A percentile compares a stretch with the other conserved stretches of the same genome.
Evolutionary conservation across 92 coral and sea anemone genomes (phyloP).

Genomic region (Phymanthus crucifer): DNA sequence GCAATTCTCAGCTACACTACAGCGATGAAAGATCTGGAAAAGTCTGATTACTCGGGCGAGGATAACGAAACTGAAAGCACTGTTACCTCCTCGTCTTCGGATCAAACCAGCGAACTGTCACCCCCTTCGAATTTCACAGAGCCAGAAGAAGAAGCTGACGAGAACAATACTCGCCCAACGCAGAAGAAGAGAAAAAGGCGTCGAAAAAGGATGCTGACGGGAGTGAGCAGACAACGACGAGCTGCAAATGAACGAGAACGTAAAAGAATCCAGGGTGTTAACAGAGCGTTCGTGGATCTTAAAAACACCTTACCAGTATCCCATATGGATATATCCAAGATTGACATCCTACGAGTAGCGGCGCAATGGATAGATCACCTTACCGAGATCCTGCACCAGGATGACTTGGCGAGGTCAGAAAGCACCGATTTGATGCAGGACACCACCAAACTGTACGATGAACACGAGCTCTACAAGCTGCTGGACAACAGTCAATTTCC

Average conservation of each 20-base stretch:
- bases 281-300: constrained; percentile 92
- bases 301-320: constrained; percentile 95
- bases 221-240: constrained; percentile 94
- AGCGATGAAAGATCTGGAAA: constrained; percentile 43
- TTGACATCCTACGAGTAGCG: constrained; percentile 93
- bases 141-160: constrained; percentile 40
- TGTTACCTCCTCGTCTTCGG: constrained; percentile 32
- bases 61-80: constrained; percentile 31
- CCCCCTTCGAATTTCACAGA: constrained; percentile 38
- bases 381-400: constrained; percentile 78
- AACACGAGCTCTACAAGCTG: constrained; percentile 53
- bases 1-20: background rate
- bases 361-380: constrained; percentile 97
- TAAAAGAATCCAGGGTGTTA: constrained; percentile 93
- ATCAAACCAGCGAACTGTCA: constrained; percentile 43
- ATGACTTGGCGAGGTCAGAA: constrained; percentile 54
- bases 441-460: constrained; percentile 37
- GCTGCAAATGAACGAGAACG: constrained; percentile 99
- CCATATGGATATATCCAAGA: constrained; percentile 94
- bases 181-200: constrained; percentile 72
- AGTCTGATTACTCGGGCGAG: constrained; percentile 37
- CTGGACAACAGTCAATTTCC: constrained; percentile 56
- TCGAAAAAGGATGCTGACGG: constrained; percentile 93
- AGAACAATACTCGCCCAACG: constrained; percentile 7
- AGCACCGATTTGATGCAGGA: constrained; percentile 16